Percentiles rank a stretch among this genome's conserved stretches.
Conservation (phyloP, 1,140 invertebrate species). For the Orchestia grillus region DNA sequence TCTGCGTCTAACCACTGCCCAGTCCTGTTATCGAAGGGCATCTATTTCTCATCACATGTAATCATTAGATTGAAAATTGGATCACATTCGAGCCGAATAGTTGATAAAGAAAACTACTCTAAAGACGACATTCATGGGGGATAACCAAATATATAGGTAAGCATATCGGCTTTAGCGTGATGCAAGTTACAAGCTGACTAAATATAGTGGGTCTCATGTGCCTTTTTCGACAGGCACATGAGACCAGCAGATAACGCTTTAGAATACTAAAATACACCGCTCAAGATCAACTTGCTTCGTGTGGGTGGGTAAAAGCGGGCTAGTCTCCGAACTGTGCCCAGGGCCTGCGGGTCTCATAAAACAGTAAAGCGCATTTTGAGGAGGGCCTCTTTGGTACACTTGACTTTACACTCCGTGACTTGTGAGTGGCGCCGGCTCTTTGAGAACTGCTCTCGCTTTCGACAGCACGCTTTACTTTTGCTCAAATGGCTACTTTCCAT, state of each 20-base stretch:
- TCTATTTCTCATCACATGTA: too few species aligned
- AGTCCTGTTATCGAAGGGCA: too few species aligned
- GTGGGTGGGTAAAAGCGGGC: background rate
- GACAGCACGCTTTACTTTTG: background rate
- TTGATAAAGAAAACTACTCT: too few species aligned
- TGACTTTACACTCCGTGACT: background rate
- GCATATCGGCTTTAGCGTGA: too few species aligned
- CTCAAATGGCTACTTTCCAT: slow-evolving; percentile 42
- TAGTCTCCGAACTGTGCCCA: background rate
- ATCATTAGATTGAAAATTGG: too few species aligned
- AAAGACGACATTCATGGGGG: too few species aligned
- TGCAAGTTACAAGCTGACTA: too few species aligned
- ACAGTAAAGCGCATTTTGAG: background rate
- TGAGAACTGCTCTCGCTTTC: background rate
- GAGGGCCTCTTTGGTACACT: background rate
- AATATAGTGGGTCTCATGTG: background rate
- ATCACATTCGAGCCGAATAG: too few species aligned
- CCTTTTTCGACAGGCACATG: background rate
- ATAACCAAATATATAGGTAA: too few species aligned
- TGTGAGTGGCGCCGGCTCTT: background rate
- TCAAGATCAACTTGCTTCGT: background rate
- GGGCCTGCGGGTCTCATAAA: background rate
- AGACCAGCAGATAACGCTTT: background rate
- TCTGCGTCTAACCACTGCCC: too few species aligned
- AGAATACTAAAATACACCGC: background rate